Percentiles rank a stretch among this genome's conserved stretches.
These are phyloP conservation scores for Bombus confusus DNA, from an alignment of 1,140 invertebrate genomes.

Conservation along the genomic window DNA sequence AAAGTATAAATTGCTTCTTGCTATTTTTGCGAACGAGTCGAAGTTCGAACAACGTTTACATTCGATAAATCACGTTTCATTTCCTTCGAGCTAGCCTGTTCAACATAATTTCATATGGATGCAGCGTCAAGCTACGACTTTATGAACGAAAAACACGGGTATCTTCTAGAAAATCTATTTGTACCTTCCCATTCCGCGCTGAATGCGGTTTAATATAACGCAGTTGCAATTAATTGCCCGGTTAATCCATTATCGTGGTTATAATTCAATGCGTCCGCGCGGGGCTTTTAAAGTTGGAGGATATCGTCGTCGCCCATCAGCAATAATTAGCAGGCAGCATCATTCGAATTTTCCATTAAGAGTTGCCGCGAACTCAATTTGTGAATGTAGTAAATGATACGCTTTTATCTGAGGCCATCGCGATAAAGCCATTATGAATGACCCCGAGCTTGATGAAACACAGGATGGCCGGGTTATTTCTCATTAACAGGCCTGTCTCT, in stretches of 20 bases:
- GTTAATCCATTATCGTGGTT: conserved; percentile 34
- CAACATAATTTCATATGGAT: no score
- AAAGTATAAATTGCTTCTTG: no score
- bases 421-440: conserved; percentile 49
- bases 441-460: conserved; percentile 28
- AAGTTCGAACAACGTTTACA: no score
- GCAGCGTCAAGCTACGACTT: neutral
- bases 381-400: conserved; percentile 59
- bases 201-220: neutral
- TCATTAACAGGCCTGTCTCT: conserved; percentile 53
- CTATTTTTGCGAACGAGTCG: no score
- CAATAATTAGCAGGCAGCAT: conserved; percentile 57
- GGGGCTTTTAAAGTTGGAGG: conserved; percentile 31
- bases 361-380: conserved; percentile 50
- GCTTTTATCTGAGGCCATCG: conserved; percentile 59
- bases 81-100: no score
- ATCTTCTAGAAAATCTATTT: neutral
- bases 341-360: conserved; percentile 66
- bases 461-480: conserved; percentile 52
- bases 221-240: conserved; percentile 32
- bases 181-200: neutral
- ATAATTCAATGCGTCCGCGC: conserved; percentile 1
- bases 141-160: neutral
- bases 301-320: conserved; percentile 57
- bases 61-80: no score